phyloP scores from a whole-genome alignment of 2,888 invertebrate species.

The Oscheius sp. region DNA sequence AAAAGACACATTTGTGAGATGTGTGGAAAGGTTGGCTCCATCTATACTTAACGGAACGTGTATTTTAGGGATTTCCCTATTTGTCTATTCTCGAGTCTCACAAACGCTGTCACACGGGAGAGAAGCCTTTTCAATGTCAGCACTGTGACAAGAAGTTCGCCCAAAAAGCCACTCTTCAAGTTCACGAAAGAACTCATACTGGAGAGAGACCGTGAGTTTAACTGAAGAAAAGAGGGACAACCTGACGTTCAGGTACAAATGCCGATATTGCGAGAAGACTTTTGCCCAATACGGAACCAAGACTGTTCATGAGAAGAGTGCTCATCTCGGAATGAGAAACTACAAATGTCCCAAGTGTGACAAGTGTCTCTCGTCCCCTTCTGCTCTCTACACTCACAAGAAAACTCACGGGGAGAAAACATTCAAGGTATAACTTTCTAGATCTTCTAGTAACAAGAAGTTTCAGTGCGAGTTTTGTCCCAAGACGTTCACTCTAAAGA shows the following conservation, averaged over 20 bases:
- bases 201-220: constrained; percentile 69
- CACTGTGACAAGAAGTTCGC: constrained; percentile 73
- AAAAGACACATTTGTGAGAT: constrained; percentile 70
- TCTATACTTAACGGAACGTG: background rate
- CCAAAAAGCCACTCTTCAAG: constrained; percentile 74
- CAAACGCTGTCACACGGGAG: constrained; percentile 74
- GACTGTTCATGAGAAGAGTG: constrained; percentile 73
- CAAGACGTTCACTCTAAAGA: constrained; percentile 73
- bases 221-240: background rate
- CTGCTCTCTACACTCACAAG: constrained; percentile 73
- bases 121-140: constrained; percentile 72
- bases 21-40: constrained; percentile 64
- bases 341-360: constrained; percentile 73
- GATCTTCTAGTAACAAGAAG: no score
- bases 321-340: constrained; percentile 71
- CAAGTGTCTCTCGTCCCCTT: constrained; percentile 72
- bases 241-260: constrained; percentile 65
- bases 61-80: constrained; percentile 54
- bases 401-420: constrained; percentile 73
- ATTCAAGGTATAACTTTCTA: constrained; percentile 45
- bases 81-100: constrained; percentile 73
- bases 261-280: constrained; percentile 72
- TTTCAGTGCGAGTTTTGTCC: constrained; percentile 70
- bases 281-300: constrained; percentile 74
- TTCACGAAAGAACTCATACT: constrained; percentile 73